Percentiles rank a stretch among this genome's conserved stretches.
Conservation (phyloP, 2,888 invertebrate genomes). For the Pollenia griseotomentosa region DNA sequence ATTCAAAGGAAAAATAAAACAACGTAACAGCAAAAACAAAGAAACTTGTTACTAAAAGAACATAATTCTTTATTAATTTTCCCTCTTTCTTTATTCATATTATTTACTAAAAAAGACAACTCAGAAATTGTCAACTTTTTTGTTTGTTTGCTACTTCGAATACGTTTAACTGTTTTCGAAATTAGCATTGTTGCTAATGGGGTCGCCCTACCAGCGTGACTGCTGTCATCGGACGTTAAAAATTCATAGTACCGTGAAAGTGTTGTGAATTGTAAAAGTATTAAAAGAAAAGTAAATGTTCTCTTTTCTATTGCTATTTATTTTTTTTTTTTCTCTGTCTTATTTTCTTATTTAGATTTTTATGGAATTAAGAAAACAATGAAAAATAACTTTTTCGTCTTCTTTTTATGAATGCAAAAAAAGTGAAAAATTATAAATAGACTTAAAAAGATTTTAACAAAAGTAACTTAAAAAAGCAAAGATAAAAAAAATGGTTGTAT, state of each 20-base stretch:
- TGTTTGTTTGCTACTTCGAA: conserved; percentile 6
- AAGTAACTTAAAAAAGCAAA: neutral
- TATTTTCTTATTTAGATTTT: neutral
- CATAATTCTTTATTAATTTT: conserved; percentile 6
- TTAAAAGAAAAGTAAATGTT: conserved; percentile 27
- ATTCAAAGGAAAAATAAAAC: neutral
- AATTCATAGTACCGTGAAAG: conserved; percentile 65
- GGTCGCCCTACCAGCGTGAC: conserved; percentile 39
- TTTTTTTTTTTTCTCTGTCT: neutral
- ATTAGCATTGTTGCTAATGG: conserved; percentile 26
- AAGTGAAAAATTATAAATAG: too few species aligned
- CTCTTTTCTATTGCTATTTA: neutral
- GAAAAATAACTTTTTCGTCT: neutral
- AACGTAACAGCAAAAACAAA: neutral
- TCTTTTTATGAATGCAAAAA: neutral
- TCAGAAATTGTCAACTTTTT: neutral
- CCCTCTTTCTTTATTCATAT: neutral
- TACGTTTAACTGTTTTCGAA: neutral
- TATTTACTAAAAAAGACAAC: neutral
- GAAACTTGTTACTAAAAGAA: neutral
- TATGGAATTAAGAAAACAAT: neutral
- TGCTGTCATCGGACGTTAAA: conserved; percentile 67
- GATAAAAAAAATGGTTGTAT: neutral
- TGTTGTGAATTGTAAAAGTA: conserved; percentile 51
- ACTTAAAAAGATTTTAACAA: neutral